These are phyloP conservation scores for Candoia aspera DNA, from an alignment of 2,113 vertebrate genomes.

Conservation along the genomic window DNA sequence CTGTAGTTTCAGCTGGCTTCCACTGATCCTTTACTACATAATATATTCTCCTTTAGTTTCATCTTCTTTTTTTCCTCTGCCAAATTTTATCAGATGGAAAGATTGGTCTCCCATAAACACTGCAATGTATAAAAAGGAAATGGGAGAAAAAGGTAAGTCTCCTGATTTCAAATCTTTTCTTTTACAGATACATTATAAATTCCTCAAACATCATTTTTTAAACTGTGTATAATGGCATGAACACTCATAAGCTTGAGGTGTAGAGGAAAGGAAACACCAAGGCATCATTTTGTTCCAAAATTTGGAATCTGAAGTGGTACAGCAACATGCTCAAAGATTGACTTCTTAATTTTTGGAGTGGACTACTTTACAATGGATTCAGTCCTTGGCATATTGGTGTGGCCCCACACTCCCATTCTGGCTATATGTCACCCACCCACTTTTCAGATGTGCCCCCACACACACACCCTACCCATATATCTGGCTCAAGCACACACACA, in stretches of 20 bases:
- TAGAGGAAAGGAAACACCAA: not conserved
- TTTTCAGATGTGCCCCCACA: not conserved
- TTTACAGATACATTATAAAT: not conserved
- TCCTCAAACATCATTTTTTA: not conserved
- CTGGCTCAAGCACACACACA: not conserved
- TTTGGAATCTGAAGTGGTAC: not conserved
- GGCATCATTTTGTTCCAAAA: not conserved
- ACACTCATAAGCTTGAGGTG: not conserved
- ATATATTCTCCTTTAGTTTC: not conserved
- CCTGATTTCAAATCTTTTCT: constrained; percentile 3
- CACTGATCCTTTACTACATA: constrained; percentile 24
- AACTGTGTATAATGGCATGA: not conserved
- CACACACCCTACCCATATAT: not conserved
- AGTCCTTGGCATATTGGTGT: not conserved
- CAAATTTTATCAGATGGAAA: constrained; percentile 35
- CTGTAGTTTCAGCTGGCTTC: not conserved
- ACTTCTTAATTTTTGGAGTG: constrained; percentile 18
- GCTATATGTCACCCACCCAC: not conserved
- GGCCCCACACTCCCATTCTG: not conserved
- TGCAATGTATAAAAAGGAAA: not conserved
- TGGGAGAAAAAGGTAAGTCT: not conserved
- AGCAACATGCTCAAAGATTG: constrained; percentile 15
- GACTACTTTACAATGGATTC: not conserved
- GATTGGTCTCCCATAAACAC: not conserved
- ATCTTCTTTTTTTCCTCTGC: not conserved